A percentile compares a stretch with the other conserved stretches of the same genome.
Conservation (phyloP, 2,113 vertebrate genomes). For the Otocyon megalotis region DNA sequence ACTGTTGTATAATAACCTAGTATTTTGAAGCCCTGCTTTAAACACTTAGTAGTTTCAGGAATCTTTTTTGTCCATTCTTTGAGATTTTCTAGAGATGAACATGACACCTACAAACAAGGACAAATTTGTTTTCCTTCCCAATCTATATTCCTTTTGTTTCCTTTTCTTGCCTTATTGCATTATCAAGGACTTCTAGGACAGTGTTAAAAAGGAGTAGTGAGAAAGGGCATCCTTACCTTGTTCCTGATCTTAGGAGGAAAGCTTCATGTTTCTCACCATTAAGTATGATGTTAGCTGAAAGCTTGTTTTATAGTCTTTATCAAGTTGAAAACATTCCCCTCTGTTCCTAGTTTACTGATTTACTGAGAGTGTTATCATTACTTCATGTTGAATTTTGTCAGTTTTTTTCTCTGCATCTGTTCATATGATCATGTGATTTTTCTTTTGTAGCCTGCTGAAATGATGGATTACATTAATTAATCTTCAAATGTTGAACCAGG, state of each 20-base stretch:
- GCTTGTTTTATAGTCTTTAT: not conserved
- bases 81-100: not conserved
- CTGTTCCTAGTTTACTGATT: not conserved
- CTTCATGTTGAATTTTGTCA: not conserved
- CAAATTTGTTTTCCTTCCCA: not conserved
- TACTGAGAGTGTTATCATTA: not conserved
- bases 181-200: not conserved
- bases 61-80: not conserved
- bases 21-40: not conserved
- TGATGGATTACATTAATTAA: too few relatives aligned
- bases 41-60: not conserved
- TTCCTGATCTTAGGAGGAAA: not conserved
- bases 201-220: not conserved
- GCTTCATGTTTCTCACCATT: not conserved
- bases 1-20: not conserved
- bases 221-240: not conserved
- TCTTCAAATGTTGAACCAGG: not conserved
- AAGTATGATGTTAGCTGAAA: not conserved
- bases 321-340: not conserved
- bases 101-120: not conserved
- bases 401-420: not conserved
- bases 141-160: not conserved
- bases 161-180: not conserved
- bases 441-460: not conserved
- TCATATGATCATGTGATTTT: not conserved